Conservation (phyloP, 2,797 vertebrate species). For the Somateria mollissima region DNA sequence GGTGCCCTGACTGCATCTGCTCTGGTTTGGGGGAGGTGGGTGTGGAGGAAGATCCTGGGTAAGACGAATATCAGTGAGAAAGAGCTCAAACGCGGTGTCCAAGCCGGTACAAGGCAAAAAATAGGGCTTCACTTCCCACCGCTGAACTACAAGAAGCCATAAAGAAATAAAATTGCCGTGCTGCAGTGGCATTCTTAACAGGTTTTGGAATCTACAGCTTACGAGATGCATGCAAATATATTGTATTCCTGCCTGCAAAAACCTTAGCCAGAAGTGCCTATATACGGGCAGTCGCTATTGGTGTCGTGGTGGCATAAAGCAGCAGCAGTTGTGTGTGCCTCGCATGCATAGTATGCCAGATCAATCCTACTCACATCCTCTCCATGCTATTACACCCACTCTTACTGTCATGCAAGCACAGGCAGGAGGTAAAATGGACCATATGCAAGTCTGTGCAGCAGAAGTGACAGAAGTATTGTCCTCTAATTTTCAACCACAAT, state of each 20-base stretch:
- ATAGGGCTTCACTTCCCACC: not conserved
- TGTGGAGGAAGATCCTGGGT: not conserved
- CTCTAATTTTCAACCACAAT: not conserved
- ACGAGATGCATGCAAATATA: not conserved
- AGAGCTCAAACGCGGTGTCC: not conserved
- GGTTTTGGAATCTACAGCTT: not conserved
- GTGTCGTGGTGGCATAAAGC: not conserved
- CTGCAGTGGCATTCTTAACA: not conserved
- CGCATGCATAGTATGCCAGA: conserved; percentile 29
- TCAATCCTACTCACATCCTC: conserved; percentile 33
- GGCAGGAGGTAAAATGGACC: conserved; percentile 2
- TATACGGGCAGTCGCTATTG: not conserved
- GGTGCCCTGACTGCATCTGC: not conserved
- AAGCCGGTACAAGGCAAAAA: not conserved
- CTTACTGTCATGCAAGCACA: not conserved
- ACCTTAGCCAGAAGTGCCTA: not conserved
- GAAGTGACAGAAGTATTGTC: not conserved
- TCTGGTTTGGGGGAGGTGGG: not conserved
- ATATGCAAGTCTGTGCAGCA: not conserved
- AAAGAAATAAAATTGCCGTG: not conserved
- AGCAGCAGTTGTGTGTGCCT: conserved; percentile 47
- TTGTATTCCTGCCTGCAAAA: not conserved
- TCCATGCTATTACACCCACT: conserved; percentile 12
- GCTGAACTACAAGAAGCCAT: not conserved
- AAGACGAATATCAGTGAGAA: not conserved